A percentile compares a stretch with the other conserved stretches of the same genome.
Conservation (phyloP, 2,888 invertebrate genomes). For the Augochlorella aurata region DNA sequence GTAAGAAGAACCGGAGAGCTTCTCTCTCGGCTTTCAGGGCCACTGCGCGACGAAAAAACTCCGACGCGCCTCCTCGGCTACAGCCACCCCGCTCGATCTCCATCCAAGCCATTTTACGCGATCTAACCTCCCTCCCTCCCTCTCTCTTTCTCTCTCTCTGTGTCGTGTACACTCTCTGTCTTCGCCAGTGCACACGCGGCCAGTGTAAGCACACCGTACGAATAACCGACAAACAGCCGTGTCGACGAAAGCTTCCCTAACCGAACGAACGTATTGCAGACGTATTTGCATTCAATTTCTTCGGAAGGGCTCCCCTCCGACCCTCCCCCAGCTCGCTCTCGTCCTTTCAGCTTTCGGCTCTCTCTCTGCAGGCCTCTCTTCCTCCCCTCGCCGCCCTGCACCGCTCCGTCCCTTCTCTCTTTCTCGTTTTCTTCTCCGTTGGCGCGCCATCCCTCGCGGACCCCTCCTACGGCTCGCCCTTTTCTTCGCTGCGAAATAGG, state of each 20-base stretch:
- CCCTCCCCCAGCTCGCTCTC: constrained; percentile 16
- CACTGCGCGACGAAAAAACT: constrained; percentile 38
- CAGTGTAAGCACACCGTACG: constrained; percentile 43
- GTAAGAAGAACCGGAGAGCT: background rate
- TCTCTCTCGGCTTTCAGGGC: constrained; percentile 13
- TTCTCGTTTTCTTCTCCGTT: constrained; percentile 15
- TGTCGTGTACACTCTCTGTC: background rate
- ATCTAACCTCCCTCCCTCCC: constrained; percentile 5
- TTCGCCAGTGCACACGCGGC: constrained; percentile 23
- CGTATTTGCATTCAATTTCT: constrained; percentile 79
- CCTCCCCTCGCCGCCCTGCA: background rate
- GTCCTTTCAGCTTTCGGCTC: constrained; percentile 35
- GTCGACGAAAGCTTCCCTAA: constrained; percentile 51
- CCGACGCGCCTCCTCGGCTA: background rate
- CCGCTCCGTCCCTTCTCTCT: background rate
- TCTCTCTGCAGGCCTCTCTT: background rate
- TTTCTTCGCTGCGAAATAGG: constrained; percentile 59
- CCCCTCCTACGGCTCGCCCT: constrained; percentile 23
- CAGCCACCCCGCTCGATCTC: background rate
- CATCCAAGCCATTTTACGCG: constrained; percentile 39
- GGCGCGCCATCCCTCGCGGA: background rate
- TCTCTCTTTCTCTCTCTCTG: background rate
- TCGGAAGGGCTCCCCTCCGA: constrained; percentile 57
- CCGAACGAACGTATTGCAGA: constrained; percentile 61
- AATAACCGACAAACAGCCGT: constrained; percentile 56